Conservation (phyloP, 2,888 invertebrate genomes). For the Acanthoscelides obtectus region DNA sequence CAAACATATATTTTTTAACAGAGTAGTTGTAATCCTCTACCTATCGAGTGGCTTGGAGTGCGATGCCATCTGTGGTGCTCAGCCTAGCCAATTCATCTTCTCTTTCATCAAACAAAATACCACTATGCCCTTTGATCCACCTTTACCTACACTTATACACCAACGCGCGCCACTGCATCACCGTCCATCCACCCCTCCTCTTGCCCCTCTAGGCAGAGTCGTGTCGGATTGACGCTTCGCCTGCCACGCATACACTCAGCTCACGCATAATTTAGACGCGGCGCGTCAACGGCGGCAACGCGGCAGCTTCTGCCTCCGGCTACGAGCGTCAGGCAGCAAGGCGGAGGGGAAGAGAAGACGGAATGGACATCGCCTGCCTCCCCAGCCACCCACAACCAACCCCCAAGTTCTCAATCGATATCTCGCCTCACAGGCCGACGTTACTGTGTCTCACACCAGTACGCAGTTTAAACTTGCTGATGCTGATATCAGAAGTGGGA, state of each 20-base stretch:
- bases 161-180: neutral
- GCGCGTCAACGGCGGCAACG: conserved; percentile 6
- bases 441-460: conserved; percentile 29
- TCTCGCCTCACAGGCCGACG: conserved; percentile 44
- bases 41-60: too few species aligned
- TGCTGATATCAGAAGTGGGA: neutral
- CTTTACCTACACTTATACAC: too few species aligned
- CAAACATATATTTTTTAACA: too few species aligned
- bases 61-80: too few species aligned
- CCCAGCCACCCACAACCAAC: neutral
- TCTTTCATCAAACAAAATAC: too few species aligned
- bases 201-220: neutral
- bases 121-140: too few species aligned
- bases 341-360: conserved; percentile 27
- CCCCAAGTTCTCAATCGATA: conserved; percentile 41
- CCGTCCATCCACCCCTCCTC: neutral
- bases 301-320: conserved; percentile 6
- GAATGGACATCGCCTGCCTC: conserved; percentile 47
- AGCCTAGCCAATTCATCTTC: too few species aligned
- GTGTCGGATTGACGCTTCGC: conserved; percentile 37
- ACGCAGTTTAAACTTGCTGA: conserved; percentile 7
- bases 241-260: conserved; percentile 48
- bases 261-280: conserved; percentile 51
- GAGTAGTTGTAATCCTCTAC: too few species aligned
- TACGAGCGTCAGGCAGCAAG: conserved; percentile 9